Percentiles rank a stretch among this genome's conserved stretches.
Evolutionary conservation across 2,888 invertebrate species (phyloP).

Genomic region (Chesias legatella): DNA sequence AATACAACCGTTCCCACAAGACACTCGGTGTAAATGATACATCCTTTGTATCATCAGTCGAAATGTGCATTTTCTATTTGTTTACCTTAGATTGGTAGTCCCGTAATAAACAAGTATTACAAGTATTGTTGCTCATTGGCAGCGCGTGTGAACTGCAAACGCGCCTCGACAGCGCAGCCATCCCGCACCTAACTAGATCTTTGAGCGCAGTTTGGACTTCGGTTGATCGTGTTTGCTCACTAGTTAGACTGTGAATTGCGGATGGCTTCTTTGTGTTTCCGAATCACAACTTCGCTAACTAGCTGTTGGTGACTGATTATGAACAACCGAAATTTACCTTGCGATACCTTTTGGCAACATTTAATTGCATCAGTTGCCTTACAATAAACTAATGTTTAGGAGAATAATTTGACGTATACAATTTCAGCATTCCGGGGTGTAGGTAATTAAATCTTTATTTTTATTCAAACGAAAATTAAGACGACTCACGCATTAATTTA

Average conservation of each 20-base stretch:
- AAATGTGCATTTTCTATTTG: too few relatives aligned
- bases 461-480: too few relatives aligned
- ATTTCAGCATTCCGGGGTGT: too few relatives aligned
- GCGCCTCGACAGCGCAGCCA: slow-evolving; percentile 51
- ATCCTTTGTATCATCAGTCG: too few relatives aligned
- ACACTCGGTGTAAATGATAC: too few relatives aligned
- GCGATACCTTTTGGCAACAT: slow-evolving; percentile 20
- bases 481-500: too few relatives aligned
- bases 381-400: too few relatives aligned
- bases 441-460: too few relatives aligned
- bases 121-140: slow-evolving; percentile 36
- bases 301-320: slow-evolving; percentile 58
- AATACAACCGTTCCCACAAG: too few relatives aligned
- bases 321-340: slow-evolving; percentile 32
- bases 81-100: too few relatives aligned
- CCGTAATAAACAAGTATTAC: slow-evolving; percentile 34
- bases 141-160: slow-evolving; percentile 43
- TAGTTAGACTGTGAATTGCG: slow-evolving; percentile 69
- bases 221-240: slow-evolving; percentile 70
- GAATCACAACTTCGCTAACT: slow-evolving; percentile 68
- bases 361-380: slow-evolving; percentile 12
- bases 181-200: slow-evolving; percentile 73
- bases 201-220: slow-evolving; percentile 69
- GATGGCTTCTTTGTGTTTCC: slow-evolving; percentile 72
- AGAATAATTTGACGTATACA: too few relatives aligned